Evolutionary conservation across 2,888 invertebrate species (phyloP).

Genomic region (Lithophane leautieri): DNA sequence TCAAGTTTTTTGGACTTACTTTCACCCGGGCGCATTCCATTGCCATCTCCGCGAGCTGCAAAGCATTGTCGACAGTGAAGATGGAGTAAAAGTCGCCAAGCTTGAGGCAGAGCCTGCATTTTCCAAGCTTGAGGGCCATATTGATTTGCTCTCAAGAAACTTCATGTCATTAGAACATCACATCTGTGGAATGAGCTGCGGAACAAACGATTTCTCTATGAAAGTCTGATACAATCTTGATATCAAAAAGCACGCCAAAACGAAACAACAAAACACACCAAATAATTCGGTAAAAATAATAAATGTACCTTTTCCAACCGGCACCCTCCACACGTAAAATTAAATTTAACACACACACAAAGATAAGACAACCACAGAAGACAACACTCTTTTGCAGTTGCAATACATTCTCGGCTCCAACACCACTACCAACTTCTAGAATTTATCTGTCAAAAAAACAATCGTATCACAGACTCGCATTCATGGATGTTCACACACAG

Average conservation of each 20-base stretch:
- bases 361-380: not conserved
- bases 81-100: conserved; percentile 89
- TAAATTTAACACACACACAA: conserved; percentile 58
- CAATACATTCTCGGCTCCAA: not conserved
- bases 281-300: not conserved
- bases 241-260: not conserved
- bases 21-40: conserved; percentile 89
- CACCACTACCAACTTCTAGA: conserved; percentile 25
- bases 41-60: conserved; percentile 88
- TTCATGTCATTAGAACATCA: conserved; percentile 82
- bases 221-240: not conserved
- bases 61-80: conserved; percentile 87
- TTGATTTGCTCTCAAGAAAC: conserved; percentile 85
- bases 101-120: conserved; percentile 90
- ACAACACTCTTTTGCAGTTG: conserved; percentile 6
- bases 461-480: not conserved
- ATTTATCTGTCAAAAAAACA: conserved; percentile 15
- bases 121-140: conserved; percentile 90
- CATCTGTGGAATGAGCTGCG: conserved; percentile 70
- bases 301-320: conserved; percentile 45
- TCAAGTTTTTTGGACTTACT: conserved; percentile 72
- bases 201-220: conserved; percentile 25
- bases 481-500: too few species aligned
- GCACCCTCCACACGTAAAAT: conserved; percentile 50
- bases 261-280: not conserved